These are phyloP conservation scores for Acanthurus lineatus DNA, from an alignment of 2,797 vertebrate genomes.

Conservation along the genomic window DNA sequence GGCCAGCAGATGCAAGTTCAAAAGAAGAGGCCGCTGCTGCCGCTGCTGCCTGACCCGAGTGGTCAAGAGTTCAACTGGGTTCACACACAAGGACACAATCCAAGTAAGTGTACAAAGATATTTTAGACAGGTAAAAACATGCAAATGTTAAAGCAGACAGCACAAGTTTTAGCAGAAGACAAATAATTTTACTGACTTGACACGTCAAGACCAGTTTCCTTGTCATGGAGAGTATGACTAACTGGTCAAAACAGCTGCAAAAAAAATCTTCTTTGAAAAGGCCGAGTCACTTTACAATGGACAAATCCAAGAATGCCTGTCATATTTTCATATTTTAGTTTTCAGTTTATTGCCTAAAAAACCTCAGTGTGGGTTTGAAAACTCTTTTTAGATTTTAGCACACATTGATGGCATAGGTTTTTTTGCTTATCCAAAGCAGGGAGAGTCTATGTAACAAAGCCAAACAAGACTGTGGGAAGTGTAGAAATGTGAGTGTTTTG, in stretches of 20 bases:
- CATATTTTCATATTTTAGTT: background rate
- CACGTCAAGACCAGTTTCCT: background rate
- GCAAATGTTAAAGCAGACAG: background rate
- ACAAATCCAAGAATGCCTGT: background rate
- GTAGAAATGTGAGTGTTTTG: background rate
- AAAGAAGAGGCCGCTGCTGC: slow-evolving; percentile 63
- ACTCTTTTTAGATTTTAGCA: background rate
- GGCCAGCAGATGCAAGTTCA: slow-evolving; percentile 93
- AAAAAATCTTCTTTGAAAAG: no score
- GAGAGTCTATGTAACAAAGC: background rate
- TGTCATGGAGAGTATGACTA: background rate
- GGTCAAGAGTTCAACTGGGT: slow-evolving; percentile 74
- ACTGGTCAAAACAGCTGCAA: background rate
- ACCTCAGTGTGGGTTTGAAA: background rate
- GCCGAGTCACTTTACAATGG: no score
- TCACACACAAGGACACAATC: slow-evolving; percentile 11
- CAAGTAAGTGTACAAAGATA: background rate
- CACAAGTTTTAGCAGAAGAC: background rate
- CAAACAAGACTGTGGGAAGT: background rate
- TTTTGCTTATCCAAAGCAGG: background rate
- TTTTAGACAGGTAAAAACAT: background rate
- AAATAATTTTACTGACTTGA: background rate
- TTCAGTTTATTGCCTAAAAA: slow-evolving; percentile 1
- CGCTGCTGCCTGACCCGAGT: slow-evolving; percentile 69
- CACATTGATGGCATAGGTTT: background rate